A percentile compares a stretch with the other conserved stretches of the same genome.
Evolutionary conservation across 2,797 vertebrate genomes (phyloP).

Genomic region (Fratercula arctica): DNA sequence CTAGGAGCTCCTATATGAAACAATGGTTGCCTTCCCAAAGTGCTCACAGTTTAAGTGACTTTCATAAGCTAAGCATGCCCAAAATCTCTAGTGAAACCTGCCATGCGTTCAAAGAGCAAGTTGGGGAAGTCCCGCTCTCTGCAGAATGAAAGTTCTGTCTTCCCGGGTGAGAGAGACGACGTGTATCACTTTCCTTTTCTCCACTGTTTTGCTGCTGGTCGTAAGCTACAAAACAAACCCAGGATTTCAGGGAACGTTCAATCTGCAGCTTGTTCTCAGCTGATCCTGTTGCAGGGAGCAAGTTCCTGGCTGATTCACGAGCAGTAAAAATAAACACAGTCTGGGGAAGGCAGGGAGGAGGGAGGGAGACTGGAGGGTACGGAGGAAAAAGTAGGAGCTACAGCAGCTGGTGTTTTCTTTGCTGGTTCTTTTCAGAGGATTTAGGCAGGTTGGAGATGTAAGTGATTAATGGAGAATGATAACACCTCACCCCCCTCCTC

Average conservation of each 20-base stretch:
- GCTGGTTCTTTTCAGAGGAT: conserved; percentile 69
- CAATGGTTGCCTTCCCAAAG: background rate
- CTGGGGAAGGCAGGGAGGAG: conserved; percentile 52
- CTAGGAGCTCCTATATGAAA: background rate
- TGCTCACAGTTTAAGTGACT: background rate
- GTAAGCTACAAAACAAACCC: conserved; percentile 55
- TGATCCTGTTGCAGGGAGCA: conserved; percentile 66
- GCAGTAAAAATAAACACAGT: conserved; percentile 73
- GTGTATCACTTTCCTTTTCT: conserved; percentile 39
- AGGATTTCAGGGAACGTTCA: conserved; percentile 54
- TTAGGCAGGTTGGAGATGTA: conserved; percentile 66
- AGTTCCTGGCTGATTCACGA: conserved; percentile 68
- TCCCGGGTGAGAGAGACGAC: background rate
- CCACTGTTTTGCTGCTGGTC: conserved; percentile 32
- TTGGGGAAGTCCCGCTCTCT: background rate
- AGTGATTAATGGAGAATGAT: conserved; percentile 69
- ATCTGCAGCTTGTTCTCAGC: conserved; percentile 67
- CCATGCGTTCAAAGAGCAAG: background rate
- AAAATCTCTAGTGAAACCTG: conserved; percentile 27
- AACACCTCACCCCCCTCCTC: conserved; percentile 56
- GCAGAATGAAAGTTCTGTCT: conserved; percentile 29
- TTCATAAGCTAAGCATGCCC: background rate
- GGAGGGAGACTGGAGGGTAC: conserved; percentile 48
- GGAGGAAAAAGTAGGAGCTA: conserved; percentile 62
- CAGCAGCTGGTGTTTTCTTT: conserved; percentile 73